Conservation (phyloP, 2,888 invertebrate genomes). For the Campoletis raptor region DNA sequence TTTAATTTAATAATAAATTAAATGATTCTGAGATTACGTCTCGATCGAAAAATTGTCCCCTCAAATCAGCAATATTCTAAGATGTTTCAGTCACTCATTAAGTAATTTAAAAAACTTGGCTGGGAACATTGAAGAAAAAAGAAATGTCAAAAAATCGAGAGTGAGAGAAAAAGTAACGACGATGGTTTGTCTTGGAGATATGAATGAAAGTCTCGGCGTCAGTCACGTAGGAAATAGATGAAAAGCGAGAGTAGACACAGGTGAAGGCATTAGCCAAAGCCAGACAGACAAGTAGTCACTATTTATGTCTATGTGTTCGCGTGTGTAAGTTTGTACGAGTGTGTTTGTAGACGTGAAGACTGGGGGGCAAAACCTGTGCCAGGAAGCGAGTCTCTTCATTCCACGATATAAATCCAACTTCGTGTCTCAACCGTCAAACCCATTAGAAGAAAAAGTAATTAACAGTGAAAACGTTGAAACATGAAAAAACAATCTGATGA, state of each 20-base stretch:
- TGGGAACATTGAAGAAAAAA: background rate
- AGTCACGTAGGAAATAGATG: conserved; percentile 68
- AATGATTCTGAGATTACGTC: conserved; percentile 9
- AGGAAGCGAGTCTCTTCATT: conserved; percentile 45
- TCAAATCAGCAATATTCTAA: background rate
- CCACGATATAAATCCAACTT: conserved; percentile 38
- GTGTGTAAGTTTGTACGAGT: conserved; percentile 32
- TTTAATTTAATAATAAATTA: conserved; percentile 4
- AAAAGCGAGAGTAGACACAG: conserved; percentile 73
- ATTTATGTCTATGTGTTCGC: conserved; percentile 8
- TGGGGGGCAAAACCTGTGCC: conserved; percentile 53
- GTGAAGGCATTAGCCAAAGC: conserved; percentile 51
- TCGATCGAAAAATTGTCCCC: conserved; percentile 5
- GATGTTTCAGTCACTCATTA: background rate
- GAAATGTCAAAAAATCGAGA: conserved; percentile 3
- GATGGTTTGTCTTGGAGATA: conserved; percentile 47
- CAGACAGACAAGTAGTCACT: conserved; percentile 45
- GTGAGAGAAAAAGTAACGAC: conserved; percentile 27
- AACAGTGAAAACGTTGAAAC: background rate
- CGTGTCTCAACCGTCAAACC: conserved; percentile 30
- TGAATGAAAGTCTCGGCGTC: conserved; percentile 64
- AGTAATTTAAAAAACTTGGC: background rate
- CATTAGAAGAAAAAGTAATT: conserved; percentile 1
- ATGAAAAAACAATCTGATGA: background rate
- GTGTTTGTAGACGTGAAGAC: conserved; percentile 46